phyloP scores from a whole-genome alignment of 2,797 vertebrate genomes.

The Halcyon badia region DNA sequence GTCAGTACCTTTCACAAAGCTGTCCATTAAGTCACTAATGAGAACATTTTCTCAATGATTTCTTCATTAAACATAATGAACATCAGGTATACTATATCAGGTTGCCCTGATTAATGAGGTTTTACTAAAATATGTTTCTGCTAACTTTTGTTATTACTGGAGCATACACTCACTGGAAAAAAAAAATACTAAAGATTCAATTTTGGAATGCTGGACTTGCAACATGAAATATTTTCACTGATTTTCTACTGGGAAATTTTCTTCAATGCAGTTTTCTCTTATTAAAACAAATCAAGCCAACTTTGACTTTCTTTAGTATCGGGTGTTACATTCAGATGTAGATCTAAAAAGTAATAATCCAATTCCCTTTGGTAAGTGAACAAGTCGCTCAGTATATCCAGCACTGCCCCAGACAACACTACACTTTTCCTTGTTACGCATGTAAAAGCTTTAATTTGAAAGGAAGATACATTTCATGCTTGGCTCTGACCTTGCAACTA shows the following conservation, averaged over 20 bases:
- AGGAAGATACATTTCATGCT: neutral
- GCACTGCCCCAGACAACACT: neutral
- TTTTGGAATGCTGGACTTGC: neutral
- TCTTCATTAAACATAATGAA: conserved; percentile 40
- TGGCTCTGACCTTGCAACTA: neutral
- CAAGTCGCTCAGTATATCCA: neutral
- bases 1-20: conserved; percentile 1
- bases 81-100: neutral
- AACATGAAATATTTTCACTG: neutral
- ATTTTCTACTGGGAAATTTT: conserved; percentile 34
- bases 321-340: neutral
- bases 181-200: neutral
- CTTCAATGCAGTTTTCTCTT: neutral
- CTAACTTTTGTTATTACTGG: conserved; percentile 53
- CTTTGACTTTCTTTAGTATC: neutral
- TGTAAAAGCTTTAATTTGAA: neutral
- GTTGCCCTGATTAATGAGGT: conserved; percentile 24
- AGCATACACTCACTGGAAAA: neutral
- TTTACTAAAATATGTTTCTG: conserved; percentile 38
- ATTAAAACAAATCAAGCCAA: neutral
- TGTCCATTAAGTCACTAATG: conserved; percentile 31
- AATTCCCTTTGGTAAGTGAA: neutral
- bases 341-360: neutral
- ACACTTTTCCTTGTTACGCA: neutral
- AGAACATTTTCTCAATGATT: conserved; percentile 9